Evolutionary conservation across 2,888 invertebrate genomes (phyloP), one percentile per base, ranked within the genome.

Genomic region (Hoplodrina blanda): DNA sequence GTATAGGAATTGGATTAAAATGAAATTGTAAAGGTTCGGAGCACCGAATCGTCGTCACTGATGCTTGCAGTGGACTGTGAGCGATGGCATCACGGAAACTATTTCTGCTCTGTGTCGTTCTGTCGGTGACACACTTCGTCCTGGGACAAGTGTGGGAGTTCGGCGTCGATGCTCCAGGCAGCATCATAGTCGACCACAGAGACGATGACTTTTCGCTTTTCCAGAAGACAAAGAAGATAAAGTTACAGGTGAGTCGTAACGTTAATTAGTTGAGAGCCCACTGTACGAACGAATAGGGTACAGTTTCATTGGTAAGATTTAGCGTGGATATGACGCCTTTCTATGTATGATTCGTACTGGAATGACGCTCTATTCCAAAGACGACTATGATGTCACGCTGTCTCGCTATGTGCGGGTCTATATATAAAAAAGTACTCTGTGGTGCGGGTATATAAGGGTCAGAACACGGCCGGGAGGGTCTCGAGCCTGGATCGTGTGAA

Each of bases 101-200:
- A 19, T 52, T 66, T 0, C 2, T 37, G 5, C 17, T 74, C 5
- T 74, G 52, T 59, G 30, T 55, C n/a, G 20, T 49, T 13, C 50
- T 79, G 49, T 17, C 30, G 20, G 41, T 57, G 11, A 37, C 53
- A 0, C 57, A 25, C 19, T 25, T 54, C 1, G 69, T 19, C 0
- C 11, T 59, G 10, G 75, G 33, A 1, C 44, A 79, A 6, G 17
- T 79, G 0, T 78, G 78, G 80, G 69, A 78, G 57, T 78, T 78
- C 13, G 78, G 78, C 7, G 10, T 46, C 4, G 64, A 79, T 37
- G 66, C 69, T 20, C 69, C 76, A 6, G 80, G 76, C 33, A 75
- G 69, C 54, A 67, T 79, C 3, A 69, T 78, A 49, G 67, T 78
- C 15, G 76, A 79, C 50, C 57, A 67, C 13, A 74, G 49, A 54